These are phyloP conservation scores for Oreochromis spilurus DNA, from an alignment of 2,113 vertebrate genomes.

Conservation along the genomic window DNA sequence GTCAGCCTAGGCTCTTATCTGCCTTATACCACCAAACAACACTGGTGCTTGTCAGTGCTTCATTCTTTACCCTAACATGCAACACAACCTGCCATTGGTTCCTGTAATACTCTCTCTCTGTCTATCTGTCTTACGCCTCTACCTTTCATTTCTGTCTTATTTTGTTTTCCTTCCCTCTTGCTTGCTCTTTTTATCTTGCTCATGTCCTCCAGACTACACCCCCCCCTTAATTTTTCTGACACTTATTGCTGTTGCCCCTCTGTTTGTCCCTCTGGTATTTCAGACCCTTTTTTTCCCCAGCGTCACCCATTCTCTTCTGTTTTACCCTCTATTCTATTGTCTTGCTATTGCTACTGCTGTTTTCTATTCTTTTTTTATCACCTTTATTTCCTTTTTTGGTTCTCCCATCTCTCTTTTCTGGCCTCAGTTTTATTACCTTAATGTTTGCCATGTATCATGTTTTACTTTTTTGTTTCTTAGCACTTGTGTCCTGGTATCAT, in stretches of 20 bases:
- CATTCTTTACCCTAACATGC: neutral
- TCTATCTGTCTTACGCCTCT: neutral
- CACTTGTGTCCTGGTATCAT: neutral
- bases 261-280: neutral
- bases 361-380: neutral
- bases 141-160: neutral
- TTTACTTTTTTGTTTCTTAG: neutral
- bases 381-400: neutral
- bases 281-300: neutral
- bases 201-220: neutral
- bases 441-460: neutral
- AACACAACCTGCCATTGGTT: constrained; percentile 3
- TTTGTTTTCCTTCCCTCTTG: neutral
- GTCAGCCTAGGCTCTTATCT: constrained; percentile 10
- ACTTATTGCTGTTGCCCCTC: neutral
- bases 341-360: neutral
- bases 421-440: neutral
- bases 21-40: neutral
- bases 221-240: neutral
- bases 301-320: neutral
- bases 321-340: neutral
- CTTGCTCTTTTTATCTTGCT: neutral
- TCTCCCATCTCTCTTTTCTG: neutral
- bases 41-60: neutral
- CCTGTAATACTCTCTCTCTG: neutral